Evolutionary conservation across 1,140 invertebrate species (phyloP).

Genomic region (Rhagoletis pomonella): DNA sequence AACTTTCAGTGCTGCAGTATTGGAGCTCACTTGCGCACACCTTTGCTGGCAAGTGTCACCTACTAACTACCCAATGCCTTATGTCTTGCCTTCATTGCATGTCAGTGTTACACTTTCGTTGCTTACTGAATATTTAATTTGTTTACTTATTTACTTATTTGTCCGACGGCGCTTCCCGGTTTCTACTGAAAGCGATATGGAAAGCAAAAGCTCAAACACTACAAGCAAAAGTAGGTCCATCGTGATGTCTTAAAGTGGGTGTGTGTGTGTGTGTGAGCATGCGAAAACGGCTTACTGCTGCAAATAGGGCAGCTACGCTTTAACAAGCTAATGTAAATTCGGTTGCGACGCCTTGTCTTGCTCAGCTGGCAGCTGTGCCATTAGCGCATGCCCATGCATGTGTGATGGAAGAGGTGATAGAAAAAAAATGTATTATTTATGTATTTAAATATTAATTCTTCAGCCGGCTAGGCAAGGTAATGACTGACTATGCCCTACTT

Average conservation of each 20-base stretch:
- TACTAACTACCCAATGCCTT: no score
- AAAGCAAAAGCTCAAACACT: constrained; percentile 44
- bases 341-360: background rate
- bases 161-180: constrained; percentile 13
- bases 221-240: constrained; percentile 29
- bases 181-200: background rate
- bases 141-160: constrained; percentile 18
- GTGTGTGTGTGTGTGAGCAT: no score
- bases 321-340: background rate
- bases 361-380: no score
- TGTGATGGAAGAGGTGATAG: no score
- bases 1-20: constrained; percentile 6
- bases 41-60: background rate
- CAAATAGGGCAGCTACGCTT: background rate
- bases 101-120: constrained; percentile 47
- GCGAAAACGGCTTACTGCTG: no score
- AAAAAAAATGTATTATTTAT: no score
- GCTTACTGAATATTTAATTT: constrained; percentile 45
- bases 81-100: background rate
- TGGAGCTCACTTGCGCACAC: constrained; percentile 1
- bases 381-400: no score
- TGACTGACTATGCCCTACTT: no score
- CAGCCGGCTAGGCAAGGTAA: no score
- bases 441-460: no score
- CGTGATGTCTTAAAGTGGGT: background rate